Evolutionary conservation across 2,797 vertebrate genomes (phyloP), one percentile per base, ranked within the genome.

Genomic region (Cyprinella venusta): DNA sequence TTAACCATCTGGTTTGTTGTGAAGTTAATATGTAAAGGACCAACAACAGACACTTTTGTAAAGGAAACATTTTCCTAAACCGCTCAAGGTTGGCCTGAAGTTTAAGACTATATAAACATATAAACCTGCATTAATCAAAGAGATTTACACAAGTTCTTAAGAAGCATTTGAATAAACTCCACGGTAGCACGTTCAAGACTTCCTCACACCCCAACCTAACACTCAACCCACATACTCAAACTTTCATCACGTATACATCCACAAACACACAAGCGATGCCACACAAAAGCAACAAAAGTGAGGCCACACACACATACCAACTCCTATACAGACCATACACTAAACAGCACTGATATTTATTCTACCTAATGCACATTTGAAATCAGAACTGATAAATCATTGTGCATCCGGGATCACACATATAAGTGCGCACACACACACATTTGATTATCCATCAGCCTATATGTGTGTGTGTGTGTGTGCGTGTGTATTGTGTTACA

Each of bases 401-500:
- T 59, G 50, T 65, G 12, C 54, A 64, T 71, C 21, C 18, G 21
- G 13, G 6, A 21, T 61, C 67, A 6, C 16, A 36, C 36, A 36
- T 33, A 33, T 6, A 36, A 36, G 18, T 30, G n/a, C 45, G 16
- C 45, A 21, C 42, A 64, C 68, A 36, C 33, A 36, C 5, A 36
- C 36, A 36, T 36, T 36, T 36, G 13, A 26, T 33, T 72, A 52
- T 78, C 42, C 64, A 63, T 77, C 65, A 70, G 63, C 24, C 16
- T 76, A 10, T 80, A 12, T 69, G 36, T 76, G 24, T 71, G 36
- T 21, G 40, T 80, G 36, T 76, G 24, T 71, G 36, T 76, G 65
- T 65, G 70, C 40, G 48, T 80, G 19, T 72, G 82, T 48, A 85
- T 79, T 87, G 80, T 87, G 84, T 80, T 85, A 85, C 84, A 80